Evolutionary conservation across 2,888 invertebrate genomes (phyloP), one percentile per base, ranked within the genome.

Genomic region (Aethes cnicana): DNA sequence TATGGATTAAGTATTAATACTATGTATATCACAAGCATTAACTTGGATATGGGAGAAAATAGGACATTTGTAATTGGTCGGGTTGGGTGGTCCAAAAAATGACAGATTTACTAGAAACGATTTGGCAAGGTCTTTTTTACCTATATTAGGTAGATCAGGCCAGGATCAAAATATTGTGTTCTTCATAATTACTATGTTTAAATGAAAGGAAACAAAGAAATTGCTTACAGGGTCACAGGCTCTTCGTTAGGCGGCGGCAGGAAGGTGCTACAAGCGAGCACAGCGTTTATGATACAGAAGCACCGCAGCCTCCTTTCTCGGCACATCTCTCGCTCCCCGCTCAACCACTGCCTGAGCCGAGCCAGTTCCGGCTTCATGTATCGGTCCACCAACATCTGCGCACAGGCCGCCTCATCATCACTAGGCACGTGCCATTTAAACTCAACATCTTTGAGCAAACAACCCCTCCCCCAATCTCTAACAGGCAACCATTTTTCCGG

Each of bases 381-480:
- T 61, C 91, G 91, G 53, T 91, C 86, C 8, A 94, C 79, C 5
- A 97, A 69, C 65, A 88, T 84, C 64, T 94, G 92, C 1, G 94
- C 92, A 55, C 92, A 92, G 0, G 82, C 77, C 0, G 95, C 91
- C 73, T 97, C 97, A 26, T 91, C 91, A 14, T 90, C 85, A 14
- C 89, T 91, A 0, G 97, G 97, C 36, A 94, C 85, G 68, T 96
- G 95, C 96, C 96, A 97, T 28, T 92, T 84, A 12, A 96, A 83
- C 4, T 92, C 86, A 11, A 94, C 84, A 17, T 93, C 90, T 47
- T 93, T 86, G 12, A 95, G 77, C 61, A 94, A 85, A 11, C 93
- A 92, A 0, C 94, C 91, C 53, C 91, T 90, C 0, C 96, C 97
- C 98, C 98, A 98, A 61, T 96, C 94, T 14, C 92, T 90, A 14